phyloP scores from a whole-genome alignment of 2,888 invertebrate genomes.

The Drosophila multiciliata region DNA sequence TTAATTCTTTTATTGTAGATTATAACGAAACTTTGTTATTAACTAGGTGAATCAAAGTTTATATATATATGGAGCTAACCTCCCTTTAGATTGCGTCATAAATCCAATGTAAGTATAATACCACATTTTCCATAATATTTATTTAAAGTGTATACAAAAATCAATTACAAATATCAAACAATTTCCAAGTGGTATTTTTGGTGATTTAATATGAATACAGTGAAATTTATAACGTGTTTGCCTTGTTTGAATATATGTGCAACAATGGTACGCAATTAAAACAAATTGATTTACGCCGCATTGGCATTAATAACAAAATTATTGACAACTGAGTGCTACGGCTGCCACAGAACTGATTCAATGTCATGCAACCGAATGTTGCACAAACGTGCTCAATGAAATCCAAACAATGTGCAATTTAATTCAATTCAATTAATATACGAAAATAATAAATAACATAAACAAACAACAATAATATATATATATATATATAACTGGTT shows the following conservation, averaged over 20 bases:
- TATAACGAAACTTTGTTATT: not conserved
- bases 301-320: not conserved
- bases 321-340: slow-evolving; percentile 1
- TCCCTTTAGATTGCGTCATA: not conserved
- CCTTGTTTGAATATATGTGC: slow-evolving; percentile 33
- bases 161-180: not conserved
- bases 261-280: slow-evolving; percentile 70
- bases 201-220: slow-evolving; percentile 24
- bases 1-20: not conserved
- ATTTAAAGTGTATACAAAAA: not conserved
- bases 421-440: slow-evolving; percentile 56
- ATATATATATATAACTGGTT: not conserved
- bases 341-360: slow-evolving; percentile 40
- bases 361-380: slow-evolving; percentile 19
- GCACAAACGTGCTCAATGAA: slow-evolving; percentile 66
- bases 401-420: slow-evolving; percentile 55
- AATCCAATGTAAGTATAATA: not conserved
- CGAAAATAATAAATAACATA: slow-evolving; percentile 21
- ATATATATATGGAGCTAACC: not conserved
- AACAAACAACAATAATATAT: slow-evolving; percentile 1
- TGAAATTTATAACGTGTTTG: slow-evolving; percentile 9
- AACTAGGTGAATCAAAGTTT: not conserved
- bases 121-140: not conserved
- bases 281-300: slow-evolving; percentile 66
- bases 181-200: not conserved